Evolutionary conservation across 2,888 invertebrate species (phyloP).

Genomic region (Neoitamus cyanurus): DNA sequence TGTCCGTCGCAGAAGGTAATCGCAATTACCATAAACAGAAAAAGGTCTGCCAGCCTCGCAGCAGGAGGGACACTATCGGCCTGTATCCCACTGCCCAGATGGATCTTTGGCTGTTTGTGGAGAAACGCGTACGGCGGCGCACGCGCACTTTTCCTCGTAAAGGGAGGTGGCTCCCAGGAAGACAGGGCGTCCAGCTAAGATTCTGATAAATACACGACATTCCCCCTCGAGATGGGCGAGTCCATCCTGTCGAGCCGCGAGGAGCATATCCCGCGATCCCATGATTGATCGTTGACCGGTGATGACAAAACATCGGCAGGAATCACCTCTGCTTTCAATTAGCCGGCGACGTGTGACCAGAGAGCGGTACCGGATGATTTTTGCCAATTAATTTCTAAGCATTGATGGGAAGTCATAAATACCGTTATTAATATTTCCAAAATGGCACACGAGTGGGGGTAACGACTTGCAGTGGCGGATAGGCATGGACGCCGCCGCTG

Average conservation of each 20-base stretch:
- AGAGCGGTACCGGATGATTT: not conserved
- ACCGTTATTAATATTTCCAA: not conserved
- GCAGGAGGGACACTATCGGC: conserved; percentile 25
- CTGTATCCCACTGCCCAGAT: not conserved
- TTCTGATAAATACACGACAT: not conserved
- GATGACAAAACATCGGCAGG: not conserved
- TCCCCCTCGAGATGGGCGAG: not conserved
- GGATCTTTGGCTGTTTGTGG: not conserved
- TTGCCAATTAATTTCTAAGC: not conserved
- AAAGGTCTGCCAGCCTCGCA: conserved; percentile 16
- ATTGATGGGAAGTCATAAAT: not conserved
- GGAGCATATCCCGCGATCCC: not conserved
- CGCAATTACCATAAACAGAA: conserved; percentile 41
- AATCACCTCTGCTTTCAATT: not conserved
- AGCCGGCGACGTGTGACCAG: not conserved
- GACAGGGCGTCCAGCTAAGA: conserved; percentile 1
- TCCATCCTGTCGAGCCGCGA: not conserved
- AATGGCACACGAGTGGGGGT: not conserved
- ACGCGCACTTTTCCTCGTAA: not conserved
- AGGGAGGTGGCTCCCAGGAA: not conserved
- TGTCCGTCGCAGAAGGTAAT: conserved; percentile 28
- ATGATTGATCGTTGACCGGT: not conserved
- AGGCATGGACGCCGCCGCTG: not conserved
- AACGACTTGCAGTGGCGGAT: not conserved
- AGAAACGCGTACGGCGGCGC: not conserved